Percentiles rank a stretch among this genome's conserved stretches.
Conservation (phyloP, 2,113 vertebrate species). For the Plotosus lineatus region DNA sequence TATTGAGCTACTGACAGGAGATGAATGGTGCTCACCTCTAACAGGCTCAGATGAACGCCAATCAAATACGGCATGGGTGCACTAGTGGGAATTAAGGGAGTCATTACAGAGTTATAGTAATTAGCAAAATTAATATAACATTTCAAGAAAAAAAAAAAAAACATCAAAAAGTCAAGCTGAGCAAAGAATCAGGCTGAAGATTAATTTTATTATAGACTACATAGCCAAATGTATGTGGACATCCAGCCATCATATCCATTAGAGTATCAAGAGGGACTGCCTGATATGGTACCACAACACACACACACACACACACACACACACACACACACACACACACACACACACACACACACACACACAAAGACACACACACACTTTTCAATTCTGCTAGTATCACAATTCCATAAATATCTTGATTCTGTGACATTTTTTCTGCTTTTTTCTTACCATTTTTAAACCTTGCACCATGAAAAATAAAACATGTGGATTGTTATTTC, state of each 20-base stretch:
- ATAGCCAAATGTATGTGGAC: background rate
- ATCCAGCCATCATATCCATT: background rate
- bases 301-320: no score
- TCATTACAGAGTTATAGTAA: slow-evolving; percentile 52
- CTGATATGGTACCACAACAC: no score
- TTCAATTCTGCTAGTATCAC: no score
- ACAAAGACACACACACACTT: no score
- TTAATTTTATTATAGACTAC: background rate
- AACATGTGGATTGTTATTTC: no score
- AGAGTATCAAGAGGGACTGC: no score
- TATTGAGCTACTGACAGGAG: slow-evolving; percentile 22
- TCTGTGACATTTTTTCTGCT: no score
- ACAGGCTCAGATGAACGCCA: slow-evolving; percentile 93
- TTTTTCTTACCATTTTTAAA: no score
- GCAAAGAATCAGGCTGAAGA: background rate
- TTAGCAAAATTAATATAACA: slow-evolving; percentile 45
- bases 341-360: no score
- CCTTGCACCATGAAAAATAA: no score
- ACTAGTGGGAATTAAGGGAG: slow-evolving; percentile 69
- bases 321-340: no score
- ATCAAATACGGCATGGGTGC: slow-evolving; percentile 98
- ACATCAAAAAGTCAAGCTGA: background rate
- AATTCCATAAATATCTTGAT: no score
- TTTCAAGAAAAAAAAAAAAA: background rate
- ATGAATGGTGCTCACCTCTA: slow-evolving; percentile 82